phyloP scores from a whole-genome alignment of 2,113 vertebrate species.

The Zosterops pallidus region DNA sequence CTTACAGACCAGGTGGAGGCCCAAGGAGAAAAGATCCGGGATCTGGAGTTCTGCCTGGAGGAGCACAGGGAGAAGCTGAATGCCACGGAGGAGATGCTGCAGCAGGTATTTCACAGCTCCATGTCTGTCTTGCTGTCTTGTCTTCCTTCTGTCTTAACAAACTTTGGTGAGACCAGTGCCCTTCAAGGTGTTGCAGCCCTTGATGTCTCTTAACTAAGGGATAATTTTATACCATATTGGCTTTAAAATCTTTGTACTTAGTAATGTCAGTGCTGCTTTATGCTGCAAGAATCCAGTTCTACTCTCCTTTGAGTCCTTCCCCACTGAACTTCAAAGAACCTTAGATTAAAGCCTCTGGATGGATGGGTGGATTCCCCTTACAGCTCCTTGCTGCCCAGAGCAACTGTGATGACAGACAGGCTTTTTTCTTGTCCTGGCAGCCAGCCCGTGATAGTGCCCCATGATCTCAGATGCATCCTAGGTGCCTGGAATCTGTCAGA shows the following conservation, averaged over 20 bases:
- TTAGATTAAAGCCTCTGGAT: conserved; percentile 20
- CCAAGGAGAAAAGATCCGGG: conserved; percentile 97
- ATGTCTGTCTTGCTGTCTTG: neutral
- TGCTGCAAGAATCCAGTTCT: neutral
- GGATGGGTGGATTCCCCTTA: neutral
- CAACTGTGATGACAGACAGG: neutral
- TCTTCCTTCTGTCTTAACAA: neutral
- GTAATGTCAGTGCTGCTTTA: neutral
- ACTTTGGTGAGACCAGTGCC: neutral
- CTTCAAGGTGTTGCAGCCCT: neutral
- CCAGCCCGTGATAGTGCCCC: neutral
- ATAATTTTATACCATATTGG: neutral
- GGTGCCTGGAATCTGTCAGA: neutral
- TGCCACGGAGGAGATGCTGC: conserved; percentile 93
- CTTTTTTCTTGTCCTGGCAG: neutral
- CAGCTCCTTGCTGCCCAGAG: neutral
- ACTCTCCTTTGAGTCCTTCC: neutral
- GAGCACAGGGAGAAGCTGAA: conserved; percentile 96
- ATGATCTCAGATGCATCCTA: neutral
- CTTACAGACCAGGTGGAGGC: conserved; percentile 98
- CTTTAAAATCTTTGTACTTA: neutral
- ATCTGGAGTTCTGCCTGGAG: conserved; percentile 93
- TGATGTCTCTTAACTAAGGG: neutral
- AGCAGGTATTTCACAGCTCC: conserved; percentile 81
- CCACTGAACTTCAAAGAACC: conserved; percentile 11